Evolutionary conservation across 2,797 vertebrate species (phyloP).

Genomic region (Valencia hispanica): DNA sequence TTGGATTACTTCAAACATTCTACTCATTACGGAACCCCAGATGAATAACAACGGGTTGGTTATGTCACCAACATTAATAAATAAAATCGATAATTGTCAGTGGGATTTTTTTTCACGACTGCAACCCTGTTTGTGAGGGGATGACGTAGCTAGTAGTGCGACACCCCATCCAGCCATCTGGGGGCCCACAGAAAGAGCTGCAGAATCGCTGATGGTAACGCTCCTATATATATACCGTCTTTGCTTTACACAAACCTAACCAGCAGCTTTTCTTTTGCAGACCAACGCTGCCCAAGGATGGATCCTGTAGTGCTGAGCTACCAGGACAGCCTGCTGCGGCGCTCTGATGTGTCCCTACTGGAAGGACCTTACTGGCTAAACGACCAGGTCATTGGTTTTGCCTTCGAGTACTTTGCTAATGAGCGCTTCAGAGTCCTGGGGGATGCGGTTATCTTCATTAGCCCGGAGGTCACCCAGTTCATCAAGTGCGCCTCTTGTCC

Average conservation of each 20-base stretch:
- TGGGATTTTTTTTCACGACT: neutral
- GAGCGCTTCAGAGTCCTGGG: slow-evolving; percentile 85
- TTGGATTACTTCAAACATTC: neutral
- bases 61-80: neutral
- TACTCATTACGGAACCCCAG: neutral
- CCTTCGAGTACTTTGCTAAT: slow-evolving; percentile 91
- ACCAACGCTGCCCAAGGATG: slow-evolving; percentile 79
- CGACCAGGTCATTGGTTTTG: slow-evolving; percentile 94
- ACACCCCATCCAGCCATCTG: no score
- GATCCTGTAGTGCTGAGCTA: slow-evolving; percentile 95
- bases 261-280: slow-evolving; percentile 48
- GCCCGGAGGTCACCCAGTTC: slow-evolving; percentile 97
- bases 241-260: neutral
- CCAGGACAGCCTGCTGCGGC: slow-evolving; percentile 93
- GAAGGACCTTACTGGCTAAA: slow-evolving; percentile 96
- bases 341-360: slow-evolving; percentile 89
- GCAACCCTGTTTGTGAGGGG: neutral
- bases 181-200: neutral
- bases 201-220: neutral
- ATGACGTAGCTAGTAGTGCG: neutral
- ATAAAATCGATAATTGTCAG: neutral
- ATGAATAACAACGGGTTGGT: neutral
- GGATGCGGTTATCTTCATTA: slow-evolving; percentile 85
- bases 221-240: neutral
- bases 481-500: slow-evolving; percentile 91